Base-by-base conservation (phyloP, 2,888 invertebrate genomes). In the Pandemis cinnamomeana region DNA sequence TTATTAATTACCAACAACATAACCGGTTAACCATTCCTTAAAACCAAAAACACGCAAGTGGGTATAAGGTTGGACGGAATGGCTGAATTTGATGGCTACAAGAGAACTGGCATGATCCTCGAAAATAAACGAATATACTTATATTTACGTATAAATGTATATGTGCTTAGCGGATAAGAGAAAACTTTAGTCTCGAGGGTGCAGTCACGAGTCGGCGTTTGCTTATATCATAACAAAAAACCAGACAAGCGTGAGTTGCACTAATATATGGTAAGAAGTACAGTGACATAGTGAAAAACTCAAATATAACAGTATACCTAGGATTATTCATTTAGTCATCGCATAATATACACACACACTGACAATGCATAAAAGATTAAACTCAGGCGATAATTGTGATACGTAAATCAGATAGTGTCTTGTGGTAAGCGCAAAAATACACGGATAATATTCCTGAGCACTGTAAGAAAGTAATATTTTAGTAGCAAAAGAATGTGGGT, bases 401-500 rank as follows among this genome's bases (percentile, higher is more conserved):
- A 27, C 13, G 5, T 20, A 20, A 58, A 1, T 58, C 10, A 58
- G 11, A 27, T 20, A 11, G 27, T 58, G 58, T 27, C 3, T 27
- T 11, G 58, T 27, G 20, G 58, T 58, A 27, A 10, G 58, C 27
- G 27, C 58, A 27, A 11, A 20, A 27, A 27, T n/a, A 27, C 11
- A 58, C 27, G 27, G 11, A 27, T 58, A 58, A 58, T 58, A 58
- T 58, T 8, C 58, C 58, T 11, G 10, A 58, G 27, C 27, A 27
- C 58, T 27, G 58, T 55, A 27, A 58, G 15, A n/a, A 51, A 41
- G 53, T 67, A 41, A 67, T 53, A 53, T 44, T 11, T 64, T 27
- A 60, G 6, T 15, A 51, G 13, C 48, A 72, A 11, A 67, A 62
- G 27, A 62, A 42, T n/a, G 51, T 62, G 27, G 46, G 36, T 27